Conservation (phyloP, 2,797 vertebrate species). For the Hippopotamyrus pictus region DNA sequence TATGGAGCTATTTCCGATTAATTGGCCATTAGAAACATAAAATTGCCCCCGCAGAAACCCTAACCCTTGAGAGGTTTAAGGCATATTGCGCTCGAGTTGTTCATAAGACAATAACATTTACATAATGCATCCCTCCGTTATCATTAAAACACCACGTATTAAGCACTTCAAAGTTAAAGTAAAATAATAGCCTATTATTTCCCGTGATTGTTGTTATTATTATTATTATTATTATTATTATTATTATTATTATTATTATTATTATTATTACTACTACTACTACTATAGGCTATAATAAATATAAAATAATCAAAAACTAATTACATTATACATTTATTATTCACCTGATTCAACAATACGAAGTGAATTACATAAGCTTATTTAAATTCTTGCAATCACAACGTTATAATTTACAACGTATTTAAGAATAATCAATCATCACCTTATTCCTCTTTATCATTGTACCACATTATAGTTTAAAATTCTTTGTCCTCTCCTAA, state of each 20-base stretch:
- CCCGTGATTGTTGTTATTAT: neutral
- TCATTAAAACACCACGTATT: neutral
- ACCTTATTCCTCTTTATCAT: conserved; percentile 15
- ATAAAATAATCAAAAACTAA: neutral
- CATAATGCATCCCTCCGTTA: neutral
- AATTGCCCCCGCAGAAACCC: neutral
- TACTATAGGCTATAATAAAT: neutral
- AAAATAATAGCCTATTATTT: neutral
- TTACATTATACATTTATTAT: neutral
- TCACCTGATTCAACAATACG: neutral
- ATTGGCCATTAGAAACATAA: conserved; percentile 41
- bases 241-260: neutral
- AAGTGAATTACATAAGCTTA: neutral
- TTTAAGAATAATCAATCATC: neutral
- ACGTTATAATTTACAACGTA: neutral
- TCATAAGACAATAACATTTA: conserved; percentile 44
- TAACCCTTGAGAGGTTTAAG: conserved; percentile 66
- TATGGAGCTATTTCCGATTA: conserved; percentile 48
- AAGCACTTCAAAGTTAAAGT: neutral
- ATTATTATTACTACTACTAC: conserved; percentile 7
- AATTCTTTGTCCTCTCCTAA: neutral
- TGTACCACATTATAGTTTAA: neutral
- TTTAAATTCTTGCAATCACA: neutral
- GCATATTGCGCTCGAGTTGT: conserved; percentile 61
- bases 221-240: conserved; percentile 17